Evolutionary conservation across 2,797 vertebrate genomes (phyloP).

Genomic region (Phalanger gymnotis): DNA sequence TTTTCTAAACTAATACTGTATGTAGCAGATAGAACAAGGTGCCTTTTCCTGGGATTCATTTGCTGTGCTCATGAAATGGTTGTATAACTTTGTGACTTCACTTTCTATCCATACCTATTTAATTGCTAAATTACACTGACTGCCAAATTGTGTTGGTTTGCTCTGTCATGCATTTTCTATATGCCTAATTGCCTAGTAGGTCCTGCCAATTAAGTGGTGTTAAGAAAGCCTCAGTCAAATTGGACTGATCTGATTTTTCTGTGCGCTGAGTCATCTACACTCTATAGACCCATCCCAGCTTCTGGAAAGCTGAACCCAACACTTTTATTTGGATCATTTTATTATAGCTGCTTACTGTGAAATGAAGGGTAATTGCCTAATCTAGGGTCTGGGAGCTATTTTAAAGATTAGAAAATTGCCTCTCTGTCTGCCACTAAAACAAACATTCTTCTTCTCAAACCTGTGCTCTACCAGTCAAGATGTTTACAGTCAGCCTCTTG

Average conservation of each 20-base stretch:
- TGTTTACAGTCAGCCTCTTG: not conserved
- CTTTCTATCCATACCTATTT: not conserved
- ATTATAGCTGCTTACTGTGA: slow-evolving; percentile 62
- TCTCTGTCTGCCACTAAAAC: slow-evolving; percentile 60
- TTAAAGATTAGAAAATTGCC: slow-evolving; percentile 71
- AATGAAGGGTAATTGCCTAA: slow-evolving; percentile 66
- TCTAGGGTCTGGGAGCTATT: slow-evolving; percentile 69
- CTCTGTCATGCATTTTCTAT: slow-evolving; percentile 1
- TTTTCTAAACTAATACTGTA: not conserved
- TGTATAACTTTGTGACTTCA: slow-evolving; percentile 18
- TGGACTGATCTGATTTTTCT: not conserved
- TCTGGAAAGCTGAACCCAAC: slow-evolving; percentile 48
- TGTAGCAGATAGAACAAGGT: not conserved
- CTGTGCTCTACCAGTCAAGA: not conserved
- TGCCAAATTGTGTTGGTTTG: not conserved
- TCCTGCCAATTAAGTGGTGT: slow-evolving; percentile 7
- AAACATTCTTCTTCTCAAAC: slow-evolving; percentile 67
- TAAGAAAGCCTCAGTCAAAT: not conserved
- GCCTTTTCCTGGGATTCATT: not conserved
- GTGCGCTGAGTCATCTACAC: not conserved
- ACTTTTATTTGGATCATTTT: slow-evolving; percentile 75
- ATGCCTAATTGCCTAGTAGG: not conserved
- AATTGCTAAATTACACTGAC: slow-evolving; percentile 19
- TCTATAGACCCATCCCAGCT: not conserved
- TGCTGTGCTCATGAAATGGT: slow-evolving; percentile 24